phyloP scores from a whole-genome alignment of 2,797 vertebrate species.

The Coilia nasus region DNA sequence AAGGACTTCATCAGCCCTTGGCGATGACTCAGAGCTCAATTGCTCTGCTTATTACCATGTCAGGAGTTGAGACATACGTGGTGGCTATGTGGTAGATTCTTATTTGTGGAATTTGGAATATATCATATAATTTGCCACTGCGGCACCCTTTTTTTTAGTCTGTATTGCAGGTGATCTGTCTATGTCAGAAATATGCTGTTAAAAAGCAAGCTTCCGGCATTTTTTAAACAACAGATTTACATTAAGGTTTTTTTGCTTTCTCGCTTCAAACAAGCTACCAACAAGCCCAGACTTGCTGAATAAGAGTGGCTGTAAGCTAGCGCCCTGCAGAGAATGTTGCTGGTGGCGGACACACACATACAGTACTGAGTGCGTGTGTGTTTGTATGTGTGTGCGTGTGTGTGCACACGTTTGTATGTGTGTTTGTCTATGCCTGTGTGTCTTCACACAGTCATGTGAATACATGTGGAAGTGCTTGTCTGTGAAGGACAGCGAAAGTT shows the following conservation, averaged over 20 bases:
- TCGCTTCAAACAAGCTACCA: neutral
- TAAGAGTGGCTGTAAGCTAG: neutral
- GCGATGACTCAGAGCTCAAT: neutral
- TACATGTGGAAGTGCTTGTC: neutral
- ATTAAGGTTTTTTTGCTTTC: neutral
- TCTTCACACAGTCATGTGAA: neutral
- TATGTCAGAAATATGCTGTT: neutral
- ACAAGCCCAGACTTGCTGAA: slow-evolving; percentile 1
- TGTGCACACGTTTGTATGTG: neutral
- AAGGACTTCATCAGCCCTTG: neutral
- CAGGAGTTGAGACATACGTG: neutral
- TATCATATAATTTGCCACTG: neutral
- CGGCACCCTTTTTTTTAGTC: neutral
- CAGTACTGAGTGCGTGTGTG: neutral
- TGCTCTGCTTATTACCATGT: neutral
- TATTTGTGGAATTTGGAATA: neutral
- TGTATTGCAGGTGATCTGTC: neutral
- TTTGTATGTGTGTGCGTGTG: neutral
- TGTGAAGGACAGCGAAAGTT: slow-evolving; percentile 15
- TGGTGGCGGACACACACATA: neutral
- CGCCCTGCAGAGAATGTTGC: neutral
- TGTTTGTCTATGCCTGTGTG: neutral
- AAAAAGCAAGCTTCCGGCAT: neutral
- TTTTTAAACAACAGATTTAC: neutral
- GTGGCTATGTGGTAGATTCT: neutral